These are phyloP conservation scores for Chloroceryle aenea DNA, from an alignment of 2,113 vertebrate genomes.

Conservation along the genomic window DNA sequence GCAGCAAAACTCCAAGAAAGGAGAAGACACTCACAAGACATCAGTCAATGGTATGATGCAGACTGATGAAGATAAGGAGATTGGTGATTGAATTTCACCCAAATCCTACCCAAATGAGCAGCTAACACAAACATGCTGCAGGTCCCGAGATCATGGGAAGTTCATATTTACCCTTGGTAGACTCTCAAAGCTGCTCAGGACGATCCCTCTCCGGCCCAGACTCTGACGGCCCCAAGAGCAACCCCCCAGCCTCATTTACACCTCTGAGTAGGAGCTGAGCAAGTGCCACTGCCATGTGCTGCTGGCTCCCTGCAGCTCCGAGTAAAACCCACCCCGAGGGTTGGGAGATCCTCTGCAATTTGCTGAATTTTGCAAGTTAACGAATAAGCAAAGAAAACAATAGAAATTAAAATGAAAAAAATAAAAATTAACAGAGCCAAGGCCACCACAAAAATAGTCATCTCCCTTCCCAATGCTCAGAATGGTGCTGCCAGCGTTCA, in stretches of 20 bases:
- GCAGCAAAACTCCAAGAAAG: background rate
- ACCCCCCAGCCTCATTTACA: background rate
- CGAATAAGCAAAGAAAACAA: constrained; percentile 47
- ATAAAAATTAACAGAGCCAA: background rate
- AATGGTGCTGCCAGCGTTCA: background rate
- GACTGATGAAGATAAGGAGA: background rate
- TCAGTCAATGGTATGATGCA: background rate
- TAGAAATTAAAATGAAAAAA: constrained; percentile 23
- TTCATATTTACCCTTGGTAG: background rate
- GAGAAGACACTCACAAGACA: background rate
- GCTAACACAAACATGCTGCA: background rate
- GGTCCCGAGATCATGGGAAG: background rate
- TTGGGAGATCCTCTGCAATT: constrained; percentile 30
- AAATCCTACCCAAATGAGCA: background rate
- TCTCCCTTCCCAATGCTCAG: background rate
- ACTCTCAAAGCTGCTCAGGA: background rate
- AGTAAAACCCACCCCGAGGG: background rate
- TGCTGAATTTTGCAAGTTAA: constrained; percentile 20
- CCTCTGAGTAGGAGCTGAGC: background rate
- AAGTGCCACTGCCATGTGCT: background rate
- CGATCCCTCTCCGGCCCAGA: background rate
- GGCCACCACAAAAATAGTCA: background rate
- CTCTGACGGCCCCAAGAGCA: background rate
- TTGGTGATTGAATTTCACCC: background rate
- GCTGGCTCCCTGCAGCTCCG: background rate